phyloP scores from a whole-genome alignment of 2,888 invertebrate genomes.

The Cephus rjabovi region DNA sequence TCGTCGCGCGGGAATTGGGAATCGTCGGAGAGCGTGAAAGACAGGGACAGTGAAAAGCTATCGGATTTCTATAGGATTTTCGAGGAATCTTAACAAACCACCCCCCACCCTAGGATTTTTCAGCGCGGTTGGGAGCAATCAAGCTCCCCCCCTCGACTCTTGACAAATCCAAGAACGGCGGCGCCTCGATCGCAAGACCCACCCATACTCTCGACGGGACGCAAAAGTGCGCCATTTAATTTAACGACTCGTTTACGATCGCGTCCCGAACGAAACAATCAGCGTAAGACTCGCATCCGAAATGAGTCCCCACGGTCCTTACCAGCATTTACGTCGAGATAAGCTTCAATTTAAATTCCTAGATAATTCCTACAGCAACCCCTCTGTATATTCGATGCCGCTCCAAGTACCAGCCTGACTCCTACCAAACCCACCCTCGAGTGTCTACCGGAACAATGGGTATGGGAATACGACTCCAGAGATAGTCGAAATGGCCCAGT shows the following conservation, averaged over 20 bases:
- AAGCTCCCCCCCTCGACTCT: background rate
- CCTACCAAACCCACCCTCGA: no score
- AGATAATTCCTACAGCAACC: constrained; percentile 20
- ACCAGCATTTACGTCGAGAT: constrained; percentile 9
- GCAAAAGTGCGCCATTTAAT: constrained; percentile 4
- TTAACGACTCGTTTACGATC: constrained; percentile 28
- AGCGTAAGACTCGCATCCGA: constrained; percentile 4
- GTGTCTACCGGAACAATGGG: no score
- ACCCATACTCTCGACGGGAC: no score
- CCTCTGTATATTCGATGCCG: background rate
- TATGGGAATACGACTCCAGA: no score
- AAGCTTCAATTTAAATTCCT: constrained; percentile 23
- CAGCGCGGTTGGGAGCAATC: background rate
- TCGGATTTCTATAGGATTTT: background rate
- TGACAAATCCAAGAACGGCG: background rate
- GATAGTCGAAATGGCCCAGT: no score
- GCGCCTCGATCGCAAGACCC: background rate
- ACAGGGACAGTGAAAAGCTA: background rate
- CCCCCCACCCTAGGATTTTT: background rate
- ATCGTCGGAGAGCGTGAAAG: no score
- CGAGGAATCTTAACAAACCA: background rate
- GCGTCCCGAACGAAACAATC: constrained; percentile 30
- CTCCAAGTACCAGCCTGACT: no score
- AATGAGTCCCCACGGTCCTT: constrained; percentile 7
- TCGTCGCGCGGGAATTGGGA: no score